These are phyloP conservation scores for zebrafish (Danio rerio) DNA, from an alignment of 2,113 vertebrate species.

Conservation along the genomic window DNA sequence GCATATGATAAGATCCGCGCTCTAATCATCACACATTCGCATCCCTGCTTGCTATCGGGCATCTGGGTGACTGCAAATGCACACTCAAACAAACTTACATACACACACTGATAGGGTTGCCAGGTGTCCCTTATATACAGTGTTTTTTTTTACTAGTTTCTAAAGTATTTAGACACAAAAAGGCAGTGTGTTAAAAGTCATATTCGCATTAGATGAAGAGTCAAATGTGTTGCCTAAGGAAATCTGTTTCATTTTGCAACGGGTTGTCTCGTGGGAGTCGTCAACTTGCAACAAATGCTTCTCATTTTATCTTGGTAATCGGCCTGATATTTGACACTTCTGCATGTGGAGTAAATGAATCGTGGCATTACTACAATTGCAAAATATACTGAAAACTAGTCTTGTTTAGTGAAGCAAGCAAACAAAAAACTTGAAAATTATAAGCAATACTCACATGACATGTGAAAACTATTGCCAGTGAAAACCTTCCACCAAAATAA, in stretches of 20 bases:
- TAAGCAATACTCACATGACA: too few species aligned
- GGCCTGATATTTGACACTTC: not conserved
- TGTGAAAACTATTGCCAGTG: too few species aligned
- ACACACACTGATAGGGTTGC: not conserved
- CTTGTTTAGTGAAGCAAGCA: not conserved
- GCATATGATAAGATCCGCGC: constrained; percentile 51
- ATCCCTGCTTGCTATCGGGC: constrained; percentile 62
- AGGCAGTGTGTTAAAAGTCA: not conserved
- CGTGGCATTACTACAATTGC: not conserved
- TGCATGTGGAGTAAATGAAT: not conserved
- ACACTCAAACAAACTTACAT: constrained; percentile 16
- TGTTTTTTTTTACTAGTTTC: too few species aligned
- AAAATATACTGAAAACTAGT: not conserved
- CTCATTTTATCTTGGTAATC: too few species aligned
- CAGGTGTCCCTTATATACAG: not conserved
- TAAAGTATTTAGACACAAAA: too few species aligned
- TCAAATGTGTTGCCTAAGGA: not conserved
- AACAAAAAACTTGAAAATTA: not conserved
- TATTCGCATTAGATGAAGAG: not conserved
- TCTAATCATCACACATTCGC: constrained; percentile 76
- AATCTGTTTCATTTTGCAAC: not conserved
- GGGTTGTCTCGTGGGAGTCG: not conserved
- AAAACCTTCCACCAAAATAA: too few species aligned
- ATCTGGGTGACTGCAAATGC: constrained; percentile 57
- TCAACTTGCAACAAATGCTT: too few species aligned